phyloP scores from a whole-genome alignment of 64 coral and sea anemone species.

The Orbicella faveolata region DNA sequence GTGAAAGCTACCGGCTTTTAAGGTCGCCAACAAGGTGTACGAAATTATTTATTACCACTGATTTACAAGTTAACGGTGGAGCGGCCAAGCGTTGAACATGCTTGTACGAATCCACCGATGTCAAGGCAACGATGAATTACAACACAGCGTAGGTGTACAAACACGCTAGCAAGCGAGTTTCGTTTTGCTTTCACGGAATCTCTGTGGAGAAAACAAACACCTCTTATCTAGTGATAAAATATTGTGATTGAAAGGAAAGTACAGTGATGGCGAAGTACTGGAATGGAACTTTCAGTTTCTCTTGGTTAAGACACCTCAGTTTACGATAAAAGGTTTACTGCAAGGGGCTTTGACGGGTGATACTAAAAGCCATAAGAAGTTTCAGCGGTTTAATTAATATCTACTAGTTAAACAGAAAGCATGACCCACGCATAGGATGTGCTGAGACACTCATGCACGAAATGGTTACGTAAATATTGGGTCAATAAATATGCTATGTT shows the following conservation, averaged over 20 bases:
- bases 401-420: neutral
- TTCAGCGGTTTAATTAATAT: neutral
- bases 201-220: neutral
- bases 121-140: neutral
- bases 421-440: neutral
- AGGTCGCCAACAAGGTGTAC: neutral
- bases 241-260: too few species aligned
- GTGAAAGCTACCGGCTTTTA: neutral
- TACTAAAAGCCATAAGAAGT: neutral
- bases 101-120: neutral
- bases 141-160: neutral
- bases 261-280: neutral
- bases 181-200: too few species aligned
- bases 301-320: neutral
- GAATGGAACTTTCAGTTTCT: too few species aligned
- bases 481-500: neutral
- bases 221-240: too few species aligned
- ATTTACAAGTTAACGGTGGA: neutral
- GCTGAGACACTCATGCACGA: neutral
- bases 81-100: neutral
- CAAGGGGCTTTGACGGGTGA: neutral
- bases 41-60: too few species aligned
- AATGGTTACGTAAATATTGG: constrained; percentile 12
- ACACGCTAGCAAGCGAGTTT: neutral
- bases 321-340: neutral